Evolutionary conservation across 2,113 vertebrate species (phyloP).

Genomic region (Micronycteris hirsuta): DNA sequence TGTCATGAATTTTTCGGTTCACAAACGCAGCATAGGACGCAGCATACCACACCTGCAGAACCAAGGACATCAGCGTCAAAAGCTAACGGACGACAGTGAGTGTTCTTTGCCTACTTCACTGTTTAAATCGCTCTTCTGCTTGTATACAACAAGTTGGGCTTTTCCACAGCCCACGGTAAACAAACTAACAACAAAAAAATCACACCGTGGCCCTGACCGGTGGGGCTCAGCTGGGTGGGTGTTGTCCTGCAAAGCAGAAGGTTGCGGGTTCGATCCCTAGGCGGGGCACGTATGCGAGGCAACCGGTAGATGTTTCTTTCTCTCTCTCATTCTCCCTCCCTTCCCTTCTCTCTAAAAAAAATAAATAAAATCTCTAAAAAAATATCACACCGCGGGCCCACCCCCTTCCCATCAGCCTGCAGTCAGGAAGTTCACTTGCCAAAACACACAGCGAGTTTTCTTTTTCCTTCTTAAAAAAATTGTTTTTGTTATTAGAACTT

Average conservation of each 20-base stretch:
- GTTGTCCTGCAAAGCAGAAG: too few relatives aligned
- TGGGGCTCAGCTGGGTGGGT: too few relatives aligned
- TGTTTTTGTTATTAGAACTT: slow-evolving; percentile 2
- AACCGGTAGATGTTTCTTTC: too few relatives aligned
- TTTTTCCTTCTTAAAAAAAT: not conserved
- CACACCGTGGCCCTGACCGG: not conserved
- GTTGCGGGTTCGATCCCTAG: too few relatives aligned
- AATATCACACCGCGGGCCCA: not conserved
- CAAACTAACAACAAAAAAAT: not conserved
- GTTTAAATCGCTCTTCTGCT: not conserved
- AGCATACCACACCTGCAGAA: slow-evolving; percentile 95
- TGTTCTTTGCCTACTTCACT: not conserved
- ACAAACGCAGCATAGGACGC: slow-evolving; percentile 97
- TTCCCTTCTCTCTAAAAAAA: too few relatives aligned
- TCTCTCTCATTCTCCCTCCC: too few relatives aligned
- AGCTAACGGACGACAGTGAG: not conserved
- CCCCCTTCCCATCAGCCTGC: not conserved
- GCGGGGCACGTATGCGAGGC: too few relatives aligned
- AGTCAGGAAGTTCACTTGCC: not conserved
- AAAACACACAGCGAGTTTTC: not conserved
- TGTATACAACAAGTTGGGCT: not conserved
- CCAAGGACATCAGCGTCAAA: not conserved
- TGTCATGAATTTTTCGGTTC: slow-evolving; percentile 94
- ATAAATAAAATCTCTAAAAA: not conserved
- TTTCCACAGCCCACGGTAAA: not conserved